Evolutionary conservation across 2,888 invertebrate genomes (phyloP).

Genomic region (Idaea aversata): DNA sequence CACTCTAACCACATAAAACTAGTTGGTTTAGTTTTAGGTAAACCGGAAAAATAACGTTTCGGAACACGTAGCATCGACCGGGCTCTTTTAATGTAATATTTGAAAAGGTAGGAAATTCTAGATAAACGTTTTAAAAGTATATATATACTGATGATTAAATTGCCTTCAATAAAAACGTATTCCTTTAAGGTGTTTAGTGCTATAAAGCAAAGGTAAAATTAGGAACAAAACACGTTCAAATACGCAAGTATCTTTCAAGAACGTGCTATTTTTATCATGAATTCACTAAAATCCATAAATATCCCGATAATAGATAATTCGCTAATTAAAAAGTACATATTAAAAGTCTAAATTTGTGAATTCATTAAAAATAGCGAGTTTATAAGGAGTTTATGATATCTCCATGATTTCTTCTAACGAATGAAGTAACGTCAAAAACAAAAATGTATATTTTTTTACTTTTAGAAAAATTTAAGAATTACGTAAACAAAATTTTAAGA

Average conservation of each 20-base stretch:
- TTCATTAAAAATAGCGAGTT: neutral
- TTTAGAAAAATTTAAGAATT: too few species aligned
- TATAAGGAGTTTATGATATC: too few species aligned
- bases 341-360: neutral
- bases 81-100: neutral
- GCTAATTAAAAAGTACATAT: neutral
- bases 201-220: neutral
- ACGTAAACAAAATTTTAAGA: too few species aligned
- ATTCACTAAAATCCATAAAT: neutral
- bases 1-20: slow-evolving; percentile 51
- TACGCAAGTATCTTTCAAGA: neutral
- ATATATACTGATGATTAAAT: neutral
- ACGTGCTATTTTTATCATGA: neutral
- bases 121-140: neutral
- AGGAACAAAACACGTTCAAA: neutral
- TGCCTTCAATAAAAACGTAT: too few species aligned
- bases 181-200: too few species aligned
- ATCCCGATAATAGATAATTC: neutral
- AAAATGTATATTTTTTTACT: too few species aligned
- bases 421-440: too few species aligned
- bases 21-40: slow-evolving; percentile 43
- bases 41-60: slow-evolving; percentile 76
- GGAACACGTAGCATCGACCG: slow-evolving; percentile 50
- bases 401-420: too few species aligned
- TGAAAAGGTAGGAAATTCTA: neutral